phyloP scores from a whole-genome alignment of 2,797 vertebrate species.

The Tiaroga cobitis region DNA sequence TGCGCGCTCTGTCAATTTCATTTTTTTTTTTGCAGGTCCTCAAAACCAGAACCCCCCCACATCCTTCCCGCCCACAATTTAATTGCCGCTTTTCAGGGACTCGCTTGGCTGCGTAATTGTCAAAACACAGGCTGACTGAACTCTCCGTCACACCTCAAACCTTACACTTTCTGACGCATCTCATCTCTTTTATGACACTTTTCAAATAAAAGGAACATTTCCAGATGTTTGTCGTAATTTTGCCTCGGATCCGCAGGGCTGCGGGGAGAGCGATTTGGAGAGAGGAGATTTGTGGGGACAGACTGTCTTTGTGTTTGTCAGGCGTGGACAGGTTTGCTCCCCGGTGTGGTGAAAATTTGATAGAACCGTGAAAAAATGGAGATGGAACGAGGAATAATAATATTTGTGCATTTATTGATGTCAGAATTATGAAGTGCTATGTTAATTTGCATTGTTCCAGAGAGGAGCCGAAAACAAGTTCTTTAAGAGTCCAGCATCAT shows the following conservation, averaged over 20 bases:
- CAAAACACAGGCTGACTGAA: conserved; percentile 61
- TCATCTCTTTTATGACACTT: conserved; percentile 60
- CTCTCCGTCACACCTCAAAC: conserved; percentile 62
- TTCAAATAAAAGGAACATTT: conserved; percentile 61
- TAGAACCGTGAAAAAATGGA: conserved; percentile 43
- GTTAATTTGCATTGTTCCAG: conserved; percentile 48
- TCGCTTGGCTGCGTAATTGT: conserved; percentile 61
- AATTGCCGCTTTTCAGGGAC: conserved; percentile 81
- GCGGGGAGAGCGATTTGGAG: conserved; percentile 60
- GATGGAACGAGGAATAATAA: conserved; percentile 49
- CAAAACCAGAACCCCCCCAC: conserved; percentile 64
- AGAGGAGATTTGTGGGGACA: conserved; percentile 61
- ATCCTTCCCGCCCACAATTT: conserved; percentile 74
- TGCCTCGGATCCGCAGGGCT: conserved; percentile 50
- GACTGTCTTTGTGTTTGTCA: conserved; percentile 64
- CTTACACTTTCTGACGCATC: conserved; percentile 63
- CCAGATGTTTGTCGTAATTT: conserved; percentile 71
- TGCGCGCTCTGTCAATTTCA: conserved; percentile 63
- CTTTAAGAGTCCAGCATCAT: background rate
- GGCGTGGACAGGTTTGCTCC: conserved; percentile 65
- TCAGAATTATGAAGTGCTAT: conserved; percentile 43
- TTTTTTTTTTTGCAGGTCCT: conserved; percentile 58
- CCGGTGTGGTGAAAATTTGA: conserved; percentile 58
- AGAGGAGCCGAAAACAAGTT: background rate
- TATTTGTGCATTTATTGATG: conserved; percentile 42